A percentile compares a stretch with the other conserved stretches of the same genome.
Evolutionary conservation across 2,113 vertebrate species (phyloP).

Genomic region (Gallinago undulata): DNA sequence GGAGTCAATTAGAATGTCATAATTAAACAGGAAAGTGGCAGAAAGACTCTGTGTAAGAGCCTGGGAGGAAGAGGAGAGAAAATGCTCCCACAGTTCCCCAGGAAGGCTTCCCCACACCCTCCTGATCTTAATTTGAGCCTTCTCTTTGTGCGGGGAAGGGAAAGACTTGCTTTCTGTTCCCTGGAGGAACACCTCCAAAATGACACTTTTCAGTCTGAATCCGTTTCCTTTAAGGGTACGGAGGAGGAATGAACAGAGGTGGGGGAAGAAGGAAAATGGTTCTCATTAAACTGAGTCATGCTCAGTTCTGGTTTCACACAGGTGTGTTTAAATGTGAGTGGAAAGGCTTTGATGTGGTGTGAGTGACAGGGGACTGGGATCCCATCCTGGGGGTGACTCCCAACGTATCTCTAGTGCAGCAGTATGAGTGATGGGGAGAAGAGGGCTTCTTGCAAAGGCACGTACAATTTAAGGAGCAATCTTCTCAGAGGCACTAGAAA

Average conservation of each 20-base stretch:
- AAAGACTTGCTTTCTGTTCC: neutral
- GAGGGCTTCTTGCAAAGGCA: neutral
- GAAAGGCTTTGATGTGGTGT: neutral
- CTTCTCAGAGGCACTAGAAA: neutral
- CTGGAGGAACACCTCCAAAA: neutral
- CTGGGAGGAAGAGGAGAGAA: neutral
- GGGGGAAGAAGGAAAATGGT: accelerated
- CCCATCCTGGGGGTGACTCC: neutral
- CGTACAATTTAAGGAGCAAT: neutral
- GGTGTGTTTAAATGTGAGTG: neutral
- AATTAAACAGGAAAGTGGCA: slow-evolving; percentile 16
- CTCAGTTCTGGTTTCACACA: neutral
- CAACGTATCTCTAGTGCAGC: accelerated
- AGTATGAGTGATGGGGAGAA: neutral
- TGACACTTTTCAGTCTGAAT: neutral
- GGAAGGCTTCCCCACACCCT: neutral
- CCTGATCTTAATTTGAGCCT: neutral
- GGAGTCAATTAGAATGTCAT: slow-evolving; percentile 19
- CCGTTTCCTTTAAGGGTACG: neutral
- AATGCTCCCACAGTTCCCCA: neutral
- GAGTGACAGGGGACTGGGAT: neutral
- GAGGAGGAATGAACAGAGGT: neutral
- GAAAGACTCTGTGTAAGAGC: neutral
- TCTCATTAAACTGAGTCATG: neutral
- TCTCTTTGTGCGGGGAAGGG: neutral